A percentile compares a stretch with the other conserved stretches of the same genome.
These are phyloP conservation scores for Crotalus viridis DNA, from an alignment of 2,113 vertebrate genomes.

Conservation along the genomic window DNA sequence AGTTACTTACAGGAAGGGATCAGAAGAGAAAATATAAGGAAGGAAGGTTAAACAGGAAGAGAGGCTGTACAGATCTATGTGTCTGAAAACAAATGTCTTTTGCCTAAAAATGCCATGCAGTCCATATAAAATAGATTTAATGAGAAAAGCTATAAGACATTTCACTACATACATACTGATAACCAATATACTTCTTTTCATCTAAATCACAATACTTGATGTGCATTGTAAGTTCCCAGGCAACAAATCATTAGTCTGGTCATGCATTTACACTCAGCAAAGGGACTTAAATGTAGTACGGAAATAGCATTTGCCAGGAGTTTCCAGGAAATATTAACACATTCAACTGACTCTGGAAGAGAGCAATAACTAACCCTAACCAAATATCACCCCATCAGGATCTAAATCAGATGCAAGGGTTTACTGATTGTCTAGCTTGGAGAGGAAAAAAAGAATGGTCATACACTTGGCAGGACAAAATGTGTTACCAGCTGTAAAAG, in stretches of 20 bases:
- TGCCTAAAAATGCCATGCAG: background rate
- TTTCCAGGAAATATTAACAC: background rate
- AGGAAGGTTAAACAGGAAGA: background rate
- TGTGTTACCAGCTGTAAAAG: background rate
- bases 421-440: background rate
- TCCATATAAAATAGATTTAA: background rate
- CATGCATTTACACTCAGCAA: background rate
- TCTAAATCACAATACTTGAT: slow-evolving; percentile 17
- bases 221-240: background rate
- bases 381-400: background rate
- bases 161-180: background rate
- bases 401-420: background rate
- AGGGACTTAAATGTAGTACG: background rate
- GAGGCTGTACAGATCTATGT: background rate
- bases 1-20: background rate
- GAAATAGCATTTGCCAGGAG: background rate
- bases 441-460: background rate
- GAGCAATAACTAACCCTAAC: background rate
- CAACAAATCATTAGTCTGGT: slow-evolving; percentile 7
- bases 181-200: background rate
- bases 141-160: background rate
- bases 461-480: background rate
- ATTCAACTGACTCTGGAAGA: background rate
- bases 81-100: background rate
- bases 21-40: background rate